Evolutionary conservation across 1,140 invertebrate species (phyloP).

Genomic region (Galendromus occidentalis): DNA sequence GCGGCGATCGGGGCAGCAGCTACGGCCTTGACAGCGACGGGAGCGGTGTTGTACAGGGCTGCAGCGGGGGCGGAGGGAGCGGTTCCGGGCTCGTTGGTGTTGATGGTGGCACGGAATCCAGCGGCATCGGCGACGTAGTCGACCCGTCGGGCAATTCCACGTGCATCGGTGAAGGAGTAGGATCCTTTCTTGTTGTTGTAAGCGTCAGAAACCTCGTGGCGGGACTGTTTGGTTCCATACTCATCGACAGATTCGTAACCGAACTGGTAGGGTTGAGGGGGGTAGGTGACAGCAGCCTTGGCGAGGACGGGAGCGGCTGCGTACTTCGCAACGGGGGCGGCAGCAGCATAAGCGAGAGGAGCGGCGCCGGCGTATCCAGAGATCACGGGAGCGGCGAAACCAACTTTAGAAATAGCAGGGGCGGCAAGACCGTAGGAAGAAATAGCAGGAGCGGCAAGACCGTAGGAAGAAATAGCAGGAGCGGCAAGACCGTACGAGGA

Average conservation of each 20-base stretch:
- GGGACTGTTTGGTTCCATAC: conserved; percentile 18
- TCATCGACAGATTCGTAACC: conserved; percentile 19
- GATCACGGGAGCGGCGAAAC: background rate
- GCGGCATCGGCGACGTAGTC: conserved; percentile 14
- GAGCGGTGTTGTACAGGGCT: conserved; percentile 9
- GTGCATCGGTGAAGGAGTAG: conserved; percentile 15
- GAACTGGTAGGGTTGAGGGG: conserved; percentile 18
- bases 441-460: background rate
- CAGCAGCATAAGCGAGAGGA: background rate
- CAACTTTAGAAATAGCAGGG: background rate
- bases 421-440: background rate
- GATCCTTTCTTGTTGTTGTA: conserved; percentile 18
- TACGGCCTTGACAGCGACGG: background rate
- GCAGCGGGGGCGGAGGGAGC: conserved; percentile 17
- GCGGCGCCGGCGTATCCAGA: background rate
- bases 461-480: no score
- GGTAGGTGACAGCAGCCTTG: background rate
- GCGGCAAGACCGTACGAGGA: no score
- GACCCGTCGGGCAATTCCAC: conserved; percentile 5
- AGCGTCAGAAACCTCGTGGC: conserved; percentile 18
- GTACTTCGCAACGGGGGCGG: conserved; percentile 3
- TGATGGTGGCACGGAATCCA: conserved; percentile 12
- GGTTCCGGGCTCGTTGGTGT: conserved; percentile 13
- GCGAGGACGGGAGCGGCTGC: background rate
- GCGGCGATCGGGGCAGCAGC: background rate